A percentile compares a stretch with the other conserved stretches of the same genome.
Evolutionary conservation across 2,797 vertebrate species (phyloP).

Genomic region (Poecile montanus): DNA sequence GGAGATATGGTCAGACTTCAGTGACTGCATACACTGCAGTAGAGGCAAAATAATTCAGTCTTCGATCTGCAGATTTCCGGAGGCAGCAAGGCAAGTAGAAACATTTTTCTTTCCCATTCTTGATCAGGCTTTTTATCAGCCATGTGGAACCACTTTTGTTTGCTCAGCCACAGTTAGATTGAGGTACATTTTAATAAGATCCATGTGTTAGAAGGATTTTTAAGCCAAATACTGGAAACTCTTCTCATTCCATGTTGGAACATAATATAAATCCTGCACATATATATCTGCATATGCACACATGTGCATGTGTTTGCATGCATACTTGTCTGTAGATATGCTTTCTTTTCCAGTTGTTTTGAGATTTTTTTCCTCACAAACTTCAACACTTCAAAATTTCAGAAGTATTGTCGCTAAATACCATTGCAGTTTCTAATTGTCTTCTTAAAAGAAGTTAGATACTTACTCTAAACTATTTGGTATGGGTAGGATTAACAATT

Average conservation of each 20-base stretch:
- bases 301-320: not conserved
- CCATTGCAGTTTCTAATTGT: not conserved
- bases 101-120: slow-evolving; percentile 17
- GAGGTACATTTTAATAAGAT: slow-evolving; percentile 45
- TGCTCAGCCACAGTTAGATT: slow-evolving; percentile 10
- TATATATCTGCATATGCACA: not conserved
- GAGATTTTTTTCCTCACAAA: not conserved
- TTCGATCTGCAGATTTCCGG: not conserved
- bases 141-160: slow-evolving; percentile 71
- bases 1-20: not conserved
- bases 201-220: slow-evolving; percentile 29
- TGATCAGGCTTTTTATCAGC: slow-evolving; percentile 52
- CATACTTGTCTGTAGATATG: not conserved
- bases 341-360: not conserved
- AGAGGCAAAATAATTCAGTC: slow-evolving; percentile 31
- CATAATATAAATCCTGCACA: not conserved
- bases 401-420: not conserved
- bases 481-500: not conserved
- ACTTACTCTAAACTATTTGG: not conserved
- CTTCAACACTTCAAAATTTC: not conserved
- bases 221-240: slow-evolving; percentile 26
- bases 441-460: not conserved
- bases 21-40: not conserved
- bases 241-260: slow-evolving; percentile 25
- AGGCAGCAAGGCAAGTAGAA: slow-evolving; percentile 47